phyloP scores from a whole-genome alignment of 2,113 vertebrate genomes.

The Carassius gibelio region DNA sequence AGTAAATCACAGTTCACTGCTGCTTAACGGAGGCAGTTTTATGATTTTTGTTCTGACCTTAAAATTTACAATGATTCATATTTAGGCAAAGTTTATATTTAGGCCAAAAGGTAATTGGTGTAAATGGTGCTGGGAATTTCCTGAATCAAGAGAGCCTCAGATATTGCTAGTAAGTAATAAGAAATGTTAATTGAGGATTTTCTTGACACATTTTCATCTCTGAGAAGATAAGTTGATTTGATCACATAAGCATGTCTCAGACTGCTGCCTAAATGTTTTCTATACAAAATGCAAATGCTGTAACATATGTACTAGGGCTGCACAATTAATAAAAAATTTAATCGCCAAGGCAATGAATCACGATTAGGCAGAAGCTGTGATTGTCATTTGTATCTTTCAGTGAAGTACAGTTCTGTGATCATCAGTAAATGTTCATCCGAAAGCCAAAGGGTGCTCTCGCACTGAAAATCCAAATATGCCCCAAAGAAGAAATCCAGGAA shows the following conservation, averaged over 20 bases:
- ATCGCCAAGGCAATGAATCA: no score
- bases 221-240: background rate
- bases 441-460: no score
- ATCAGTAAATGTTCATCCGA: no score
- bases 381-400: no score
- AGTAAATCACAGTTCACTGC: background rate
- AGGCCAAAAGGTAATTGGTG: background rate
- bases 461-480: no score
- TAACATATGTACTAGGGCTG: background rate
- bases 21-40: background rate
- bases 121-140: constrained; percentile 11
- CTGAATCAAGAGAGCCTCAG: background rate
- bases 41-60: background rate
- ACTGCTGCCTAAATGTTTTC: background rate
- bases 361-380: no score
- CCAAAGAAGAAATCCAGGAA: no score
- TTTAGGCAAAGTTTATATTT: background rate
- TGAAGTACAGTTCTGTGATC: no score
- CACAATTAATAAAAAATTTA: no score
- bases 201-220: background rate
- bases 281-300: background rate
- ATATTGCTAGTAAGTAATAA: background rate
- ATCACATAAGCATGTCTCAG: background rate
- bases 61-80: background rate
- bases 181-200: background rate